Percentiles rank a stretch among this genome's conserved stretches.
Conservation (phyloP, 2,888 invertebrate genomes). For the Callyntrura guangdongensis region DNA sequence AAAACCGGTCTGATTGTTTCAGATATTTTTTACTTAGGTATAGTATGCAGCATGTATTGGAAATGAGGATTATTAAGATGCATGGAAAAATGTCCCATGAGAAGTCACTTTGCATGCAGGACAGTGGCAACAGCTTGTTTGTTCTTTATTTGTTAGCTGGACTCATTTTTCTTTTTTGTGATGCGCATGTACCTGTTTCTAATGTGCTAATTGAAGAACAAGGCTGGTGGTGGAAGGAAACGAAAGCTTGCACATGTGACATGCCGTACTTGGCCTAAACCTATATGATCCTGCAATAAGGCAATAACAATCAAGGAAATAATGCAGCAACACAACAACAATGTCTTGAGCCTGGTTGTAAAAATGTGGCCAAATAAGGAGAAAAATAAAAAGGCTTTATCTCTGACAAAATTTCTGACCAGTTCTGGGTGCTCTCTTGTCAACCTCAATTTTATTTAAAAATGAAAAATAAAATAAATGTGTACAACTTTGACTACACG, state of each 20-base stretch:
- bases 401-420: conserved; percentile 10
- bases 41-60: background rate
- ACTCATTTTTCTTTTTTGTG: conserved; percentile 5
- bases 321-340: background rate
- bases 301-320: background rate
- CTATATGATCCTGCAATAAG: background rate
- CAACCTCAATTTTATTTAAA: background rate
- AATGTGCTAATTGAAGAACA: conserved; percentile 9
- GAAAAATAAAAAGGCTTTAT: conserved; percentile 6
- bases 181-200: background rate
- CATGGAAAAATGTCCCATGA: background rate
- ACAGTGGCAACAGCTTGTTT: conserved; percentile 17
- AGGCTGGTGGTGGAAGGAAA: background rate
- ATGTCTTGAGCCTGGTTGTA: background rate
- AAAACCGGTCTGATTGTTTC: conserved; percentile 48
- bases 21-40: background rate
- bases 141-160: conserved; percentile 10
- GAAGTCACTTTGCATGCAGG: conserved; percentile 20
- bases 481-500: background rate
- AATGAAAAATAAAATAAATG: background rate
- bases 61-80: conserved; percentile 31
- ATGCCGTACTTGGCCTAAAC: background rate
- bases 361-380: conserved; percentile 32
- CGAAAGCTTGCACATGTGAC: background rate
- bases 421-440: conserved; percentile 38